Evolutionary conservation across 2,113 vertebrate species (phyloP).

Genomic region (Clarias magur): DNA sequence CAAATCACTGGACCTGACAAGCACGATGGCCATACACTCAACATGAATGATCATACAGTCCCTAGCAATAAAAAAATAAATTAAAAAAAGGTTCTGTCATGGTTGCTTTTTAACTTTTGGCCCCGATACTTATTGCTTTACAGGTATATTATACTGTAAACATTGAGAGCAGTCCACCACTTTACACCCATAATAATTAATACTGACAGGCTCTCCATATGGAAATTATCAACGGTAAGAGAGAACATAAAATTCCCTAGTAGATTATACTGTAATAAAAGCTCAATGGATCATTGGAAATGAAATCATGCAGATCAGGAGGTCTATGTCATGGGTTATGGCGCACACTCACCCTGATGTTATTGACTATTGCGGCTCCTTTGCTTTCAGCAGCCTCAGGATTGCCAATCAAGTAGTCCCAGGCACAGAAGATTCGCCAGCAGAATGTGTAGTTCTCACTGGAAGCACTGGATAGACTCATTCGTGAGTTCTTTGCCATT

Average conservation of each 20-base stretch:
- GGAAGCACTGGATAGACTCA: constrained; percentile 90
- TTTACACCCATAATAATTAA: constrained; percentile 1
- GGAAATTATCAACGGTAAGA: constrained; percentile 46
- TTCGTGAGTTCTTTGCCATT: constrained; percentile 97
- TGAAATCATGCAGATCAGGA: constrained; percentile 3
- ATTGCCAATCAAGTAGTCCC: constrained; percentile 98
- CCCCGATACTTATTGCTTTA: not conserved
- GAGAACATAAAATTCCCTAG: constrained; percentile 24
- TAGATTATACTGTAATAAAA: constrained; percentile 32
- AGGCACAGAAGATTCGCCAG: constrained; percentile 95
- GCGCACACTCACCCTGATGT: constrained; percentile 81
- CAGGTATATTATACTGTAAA: not conserved
- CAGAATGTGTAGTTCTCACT: constrained; percentile 97
- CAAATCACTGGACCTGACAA: not conserved
- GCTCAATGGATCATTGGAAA: constrained; percentile 24
- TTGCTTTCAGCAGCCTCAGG: constrained; percentile 96
- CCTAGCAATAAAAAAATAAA: not conserved
- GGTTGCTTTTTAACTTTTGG: not conserved
- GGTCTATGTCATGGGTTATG: not conserved
- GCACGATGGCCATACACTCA: not conserved
- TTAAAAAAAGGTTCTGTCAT: not conserved
- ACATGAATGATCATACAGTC: not conserved
- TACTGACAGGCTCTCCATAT: constrained; percentile 30
- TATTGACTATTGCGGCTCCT: constrained; percentile 93
- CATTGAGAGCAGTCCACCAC: not conserved